Evolutionary conservation across 1,140 invertebrate genomes (phyloP), one percentile per base, ranked within the genome.

Genomic region (Drosophila orosa): DNA sequence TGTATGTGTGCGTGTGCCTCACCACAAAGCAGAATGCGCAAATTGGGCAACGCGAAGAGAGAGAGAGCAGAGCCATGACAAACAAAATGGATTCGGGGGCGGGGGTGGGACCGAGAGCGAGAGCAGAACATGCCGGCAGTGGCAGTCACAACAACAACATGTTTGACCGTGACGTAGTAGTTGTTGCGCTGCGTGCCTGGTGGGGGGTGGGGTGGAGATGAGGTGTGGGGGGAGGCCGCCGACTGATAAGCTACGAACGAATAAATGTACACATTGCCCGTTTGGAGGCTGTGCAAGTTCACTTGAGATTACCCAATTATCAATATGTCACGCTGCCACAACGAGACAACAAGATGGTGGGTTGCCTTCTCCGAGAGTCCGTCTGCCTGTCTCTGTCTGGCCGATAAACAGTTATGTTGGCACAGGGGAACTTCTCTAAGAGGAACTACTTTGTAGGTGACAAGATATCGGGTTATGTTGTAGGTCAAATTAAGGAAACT

Each of bases 1-100:
- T 76, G 69, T 59, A 75, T 73, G 83, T 65, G 57, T 81, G 77
- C 71, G 71, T 78, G 66, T 86, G 71, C 39, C 57, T 66, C 63
- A 55, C 60, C 81, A 85, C 67, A 78, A 85, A 85, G 52, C 63
- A 75, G 74, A 85, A 80, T 78, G 82, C 77, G 74, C 73, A 80
- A 71, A 80, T 72, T 79, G 73, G 50, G 63, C 65, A 68, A 58
- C 60, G 40, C 63, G 80, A 77, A 80, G 73, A 68, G 67, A 50
- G 50, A 31, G 47, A 77, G 75, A 83, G 24, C 24, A 31, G 47
- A 31, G 27, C 44, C 24, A 84, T 77, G 77, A 59, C 77, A 60
- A 74, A 54, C 45, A 61, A 69, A 76, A 74, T 37, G 59, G 48
- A 80, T 71, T 75, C 44, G 25, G 47, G 29, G 15, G 29, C 48